Base-by-base conservation (phyloP, 2,888 invertebrate species). In the Torymus tubicola region DNA sequence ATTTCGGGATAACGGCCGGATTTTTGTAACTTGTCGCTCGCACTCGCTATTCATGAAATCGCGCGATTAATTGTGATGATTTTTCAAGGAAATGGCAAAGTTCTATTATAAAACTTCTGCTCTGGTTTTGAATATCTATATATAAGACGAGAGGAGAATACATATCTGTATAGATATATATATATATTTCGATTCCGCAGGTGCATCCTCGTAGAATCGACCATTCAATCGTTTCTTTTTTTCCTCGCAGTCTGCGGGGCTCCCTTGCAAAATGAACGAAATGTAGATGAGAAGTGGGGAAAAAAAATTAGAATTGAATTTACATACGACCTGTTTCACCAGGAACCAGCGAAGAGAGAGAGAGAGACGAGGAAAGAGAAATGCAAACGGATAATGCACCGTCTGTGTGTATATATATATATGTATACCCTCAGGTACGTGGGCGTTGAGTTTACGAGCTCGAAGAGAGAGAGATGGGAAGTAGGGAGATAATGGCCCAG, bases 1-100 rank as follows among this genome's bases (percentile, higher is more conserved):
- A 67, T 67, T 24, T 68, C 8, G 52, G 55, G 53, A 60, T 61
- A 69, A 61, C 50, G 75, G 16, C 68, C 61, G 73, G 65, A 61
- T 75, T 82, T 77, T 83, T 83, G 83, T 84, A 83, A 83, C 79
- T 73, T 68, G 60, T 18, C 61, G 63, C 42, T 21, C 21, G 57
- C 72, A 68, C 16, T 2, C 50, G 8, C 31, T 31, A 31, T 31
- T 4, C 52, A 14, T n/a, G 13, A 8, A 18, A 21, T 58, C 21
- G 16, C 14, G 24, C 31, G 64, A 73, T 73, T 65, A 73, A 73
- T 73, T 50, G 61, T 42, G 2, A 65, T 18, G 24, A 72, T 63
- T 63, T 63, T 55, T 72, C 63, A 72, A 63, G 50, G 1, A n/a
- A 21, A 50, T n/a, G 31, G 31, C 31, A 8, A 3, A 31, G 31